Evolutionary conservation across 2,888 invertebrate species (phyloP), one percentile per base, ranked within the genome.

Genomic region (Drosophila mimetica): DNA sequence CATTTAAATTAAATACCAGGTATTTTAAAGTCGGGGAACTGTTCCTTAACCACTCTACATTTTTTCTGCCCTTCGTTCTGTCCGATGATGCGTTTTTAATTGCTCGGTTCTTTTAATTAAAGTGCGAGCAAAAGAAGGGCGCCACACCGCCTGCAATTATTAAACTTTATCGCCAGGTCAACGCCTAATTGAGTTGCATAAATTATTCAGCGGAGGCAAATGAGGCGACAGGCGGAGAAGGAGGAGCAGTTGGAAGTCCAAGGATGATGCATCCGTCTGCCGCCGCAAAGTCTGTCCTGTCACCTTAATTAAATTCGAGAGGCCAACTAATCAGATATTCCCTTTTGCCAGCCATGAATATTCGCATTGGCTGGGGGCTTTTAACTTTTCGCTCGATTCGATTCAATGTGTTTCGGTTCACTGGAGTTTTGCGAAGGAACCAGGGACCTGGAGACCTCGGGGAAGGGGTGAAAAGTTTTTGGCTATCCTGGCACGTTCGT

Each of bases 311-410:
- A 70, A 78, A 75, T 78, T 67, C 44, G 18, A 61, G 72, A 48
- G 75, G 73, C 14, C 55, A 70, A 34, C 77, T 80, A 79, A 83
- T 83, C 83, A 83, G 80, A 83, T 86, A 83, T 83, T 75, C 86
- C 76, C 52, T 70, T 78, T 52, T 64, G 63, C 55, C 46, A 67
- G 58, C 72, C 77, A 74, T 76, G 76, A 74, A 74, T 74, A 74
- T 71, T 79, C 64, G 70, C 67, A 69, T 71, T 41, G 54, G 34
- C 67, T 69, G 53, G 48, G 48, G 36, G 50, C 71, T 65, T 66
- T 70, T 61, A 37, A 42, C 48, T 52, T 59, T 59, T 30, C 18
- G 52, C 11, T 52, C 63, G 44, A 63, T 63, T 63, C 64, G 63
- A 64, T 63, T 52, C 52, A 39, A 59, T 61, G 60, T 58, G 39